These are phyloP conservation scores for Acrobasis repandana DNA, from an alignment of 2,888 invertebrate species.

Conservation along the genomic window DNA sequence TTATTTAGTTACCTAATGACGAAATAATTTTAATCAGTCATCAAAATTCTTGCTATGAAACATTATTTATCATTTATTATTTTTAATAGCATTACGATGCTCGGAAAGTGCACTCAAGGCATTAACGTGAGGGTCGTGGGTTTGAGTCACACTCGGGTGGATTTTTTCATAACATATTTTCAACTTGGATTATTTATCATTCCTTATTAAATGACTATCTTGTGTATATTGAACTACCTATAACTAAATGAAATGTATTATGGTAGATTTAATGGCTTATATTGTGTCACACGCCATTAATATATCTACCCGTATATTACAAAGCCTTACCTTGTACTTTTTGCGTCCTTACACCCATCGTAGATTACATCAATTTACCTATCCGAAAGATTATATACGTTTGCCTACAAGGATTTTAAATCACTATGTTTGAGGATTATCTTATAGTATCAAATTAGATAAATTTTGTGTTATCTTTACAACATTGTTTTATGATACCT, in stretches of 20 bases:
- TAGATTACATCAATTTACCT: conserved; percentile 6
- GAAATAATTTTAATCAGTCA: too few relatives aligned
- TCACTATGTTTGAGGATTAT: conserved; percentile 4
- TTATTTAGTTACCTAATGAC: too few relatives aligned
- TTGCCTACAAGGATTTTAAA: conserved; percentile 5
- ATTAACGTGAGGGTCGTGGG: too few relatives aligned
- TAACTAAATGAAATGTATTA: too few relatives aligned
- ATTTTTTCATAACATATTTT: too few relatives aligned
- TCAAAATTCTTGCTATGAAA: neutral
- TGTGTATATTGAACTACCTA: too few relatives aligned
- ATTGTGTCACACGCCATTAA: neutral
- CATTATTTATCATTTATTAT: neutral
- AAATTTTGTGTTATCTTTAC: neutral
- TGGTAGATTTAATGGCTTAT: too few relatives aligned
- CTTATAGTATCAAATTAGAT: neutral
- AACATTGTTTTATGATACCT: neutral
- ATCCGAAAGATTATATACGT: conserved; percentile 7
- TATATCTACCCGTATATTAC: neutral
- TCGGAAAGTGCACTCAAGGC: too few relatives aligned
- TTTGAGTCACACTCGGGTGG: too few relatives aligned
- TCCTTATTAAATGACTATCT: too few relatives aligned
- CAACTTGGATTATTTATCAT: too few relatives aligned
- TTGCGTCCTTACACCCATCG: conserved; percentile 9
- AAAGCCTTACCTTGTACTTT: conserved; percentile 16
- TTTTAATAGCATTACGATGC: too few relatives aligned